Evolutionary conservation across 2,888 invertebrate genomes (phyloP).

Genomic region (Sarcophaga rosellei): DNA sequence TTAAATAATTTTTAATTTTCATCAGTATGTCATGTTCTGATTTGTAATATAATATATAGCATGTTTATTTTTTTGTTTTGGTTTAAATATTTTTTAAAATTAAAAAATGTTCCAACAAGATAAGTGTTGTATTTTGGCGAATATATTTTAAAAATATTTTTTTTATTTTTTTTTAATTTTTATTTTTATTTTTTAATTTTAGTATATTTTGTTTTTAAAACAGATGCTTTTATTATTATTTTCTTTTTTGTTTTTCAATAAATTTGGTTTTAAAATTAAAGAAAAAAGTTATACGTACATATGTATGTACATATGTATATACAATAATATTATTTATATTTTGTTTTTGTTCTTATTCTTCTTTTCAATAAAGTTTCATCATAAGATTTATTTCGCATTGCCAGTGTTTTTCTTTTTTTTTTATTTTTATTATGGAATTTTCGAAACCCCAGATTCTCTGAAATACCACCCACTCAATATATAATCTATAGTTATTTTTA

Average conservation of each 20-base stretch:
- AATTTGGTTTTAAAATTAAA: not conserved
- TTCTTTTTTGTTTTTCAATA: not conserved
- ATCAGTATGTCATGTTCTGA: slow-evolving; percentile 15
- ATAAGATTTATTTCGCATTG: slow-evolving; percentile 23
- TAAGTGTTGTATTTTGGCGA: too few relatives aligned
- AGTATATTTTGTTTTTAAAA: not conserved
- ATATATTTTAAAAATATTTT: not conserved
- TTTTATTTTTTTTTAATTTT: not conserved
- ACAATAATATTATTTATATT: not conserved
- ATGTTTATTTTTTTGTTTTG: too few relatives aligned
- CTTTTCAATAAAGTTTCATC: not conserved
- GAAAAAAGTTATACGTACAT: too few relatives aligned
- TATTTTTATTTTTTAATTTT: not conserved
- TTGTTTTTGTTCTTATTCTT: slow-evolving; percentile 10
- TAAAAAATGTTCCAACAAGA: too few relatives aligned
- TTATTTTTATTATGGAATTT: slow-evolving; percentile 15
- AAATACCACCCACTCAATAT: slow-evolving; percentile 35
- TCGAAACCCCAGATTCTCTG: not conserved
- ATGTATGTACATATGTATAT: too few relatives aligned
- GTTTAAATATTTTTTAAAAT: too few relatives aligned
- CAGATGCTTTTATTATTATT: slow-evolving; percentile 8
- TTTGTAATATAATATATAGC: not conserved
- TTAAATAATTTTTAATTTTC: slow-evolving; percentile 28
- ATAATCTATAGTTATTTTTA: too few relatives aligned
- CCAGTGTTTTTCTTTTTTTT: slow-evolving; percentile 3